phyloP scores from a whole-genome alignment of 1,140 invertebrate genomes.

The Gyrodactylus salaris region DNA sequence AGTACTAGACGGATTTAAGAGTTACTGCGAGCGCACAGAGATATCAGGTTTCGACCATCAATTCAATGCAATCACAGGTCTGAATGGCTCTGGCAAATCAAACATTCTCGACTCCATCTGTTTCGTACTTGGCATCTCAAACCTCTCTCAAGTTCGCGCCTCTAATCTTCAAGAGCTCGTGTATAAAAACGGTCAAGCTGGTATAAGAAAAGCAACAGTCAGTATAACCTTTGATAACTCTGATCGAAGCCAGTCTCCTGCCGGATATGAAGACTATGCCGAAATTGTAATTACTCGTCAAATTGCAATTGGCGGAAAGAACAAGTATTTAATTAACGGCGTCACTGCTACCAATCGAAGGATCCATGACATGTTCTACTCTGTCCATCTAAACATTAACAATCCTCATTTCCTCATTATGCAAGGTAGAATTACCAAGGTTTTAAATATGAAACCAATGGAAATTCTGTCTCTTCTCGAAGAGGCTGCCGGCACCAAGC shows the following conservation, averaged over 20 bases:
- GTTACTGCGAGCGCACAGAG: constrained; percentile 62
- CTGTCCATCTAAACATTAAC: constrained; percentile 83
- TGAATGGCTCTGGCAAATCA: constrained; percentile 91
- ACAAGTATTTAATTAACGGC: constrained; percentile 80
- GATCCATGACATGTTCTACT: constrained; percentile 69
- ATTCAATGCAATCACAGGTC: constrained; percentile 89
- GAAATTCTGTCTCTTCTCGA: constrained; percentile 95
- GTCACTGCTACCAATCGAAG: constrained; percentile 50
- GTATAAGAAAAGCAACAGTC: constrained; percentile 70
- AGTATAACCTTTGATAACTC: constrained; percentile 75
- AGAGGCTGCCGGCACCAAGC: constrained; percentile 82
- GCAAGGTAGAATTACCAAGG: constrained; percentile 96
- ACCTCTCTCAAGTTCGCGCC: constrained; percentile 56
- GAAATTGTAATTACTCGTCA: constrained; percentile 73
- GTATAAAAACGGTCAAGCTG: constrained; percentile 82
- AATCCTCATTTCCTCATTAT: constrained; percentile 98
- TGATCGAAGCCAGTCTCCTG: constrained; percentile 42
- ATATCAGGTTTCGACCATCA: constrained; percentile 65
- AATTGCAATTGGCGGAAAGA: constrained; percentile 30
- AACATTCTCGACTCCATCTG: constrained; percentile 93
- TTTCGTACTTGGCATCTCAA: constrained; percentile 78
- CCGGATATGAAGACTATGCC: constrained; percentile 59
- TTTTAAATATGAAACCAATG: constrained; percentile 85
- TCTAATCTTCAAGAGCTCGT: constrained; percentile 62
- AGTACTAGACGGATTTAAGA: constrained; percentile 84